These are phyloP conservation scores for Hedychridium roseum DNA, from an alignment of 2,888 invertebrate genomes.

Conservation along the genomic window DNA sequence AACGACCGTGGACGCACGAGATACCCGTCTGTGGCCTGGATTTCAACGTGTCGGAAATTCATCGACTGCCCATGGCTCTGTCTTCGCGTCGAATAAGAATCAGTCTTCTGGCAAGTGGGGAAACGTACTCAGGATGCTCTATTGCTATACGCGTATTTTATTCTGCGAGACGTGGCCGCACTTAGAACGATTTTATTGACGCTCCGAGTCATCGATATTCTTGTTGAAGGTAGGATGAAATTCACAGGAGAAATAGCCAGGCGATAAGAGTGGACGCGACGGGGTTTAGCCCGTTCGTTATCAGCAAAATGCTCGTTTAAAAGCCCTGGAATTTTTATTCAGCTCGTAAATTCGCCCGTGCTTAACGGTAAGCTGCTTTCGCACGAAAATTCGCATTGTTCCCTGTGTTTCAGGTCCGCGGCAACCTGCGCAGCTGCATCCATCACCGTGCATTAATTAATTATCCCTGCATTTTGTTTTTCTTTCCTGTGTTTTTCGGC, in stretches of 20 bases:
- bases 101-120: no score
- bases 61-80: not conserved
- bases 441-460: constrained; percentile 25
- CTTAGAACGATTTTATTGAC: not conserved
- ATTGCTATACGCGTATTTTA: not conserved
- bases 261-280: not conserved
- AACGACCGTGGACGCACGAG: constrained; percentile 1
- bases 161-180: not conserved
- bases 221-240: constrained; percentile 15
- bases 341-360: not conserved
- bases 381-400: not conserved
- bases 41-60: constrained; percentile 1
- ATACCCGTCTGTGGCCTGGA: no score
- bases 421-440: no score
- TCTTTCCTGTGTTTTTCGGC: constrained; percentile 8
- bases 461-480: constrained; percentile 5
- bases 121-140: no score
- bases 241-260: no score
- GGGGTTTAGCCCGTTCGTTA: constrained; percentile 1
- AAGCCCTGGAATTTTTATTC: not conserved
- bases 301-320: not conserved
- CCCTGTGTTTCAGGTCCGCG: no score
- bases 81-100: no score
- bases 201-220: constrained; percentile 1
- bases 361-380: not conserved